Percentiles rank a stretch among this genome's conserved stretches.
phyloP scores from a whole-genome alignment of 1,140 invertebrate genomes.

The Arion vulgaris region DNA sequence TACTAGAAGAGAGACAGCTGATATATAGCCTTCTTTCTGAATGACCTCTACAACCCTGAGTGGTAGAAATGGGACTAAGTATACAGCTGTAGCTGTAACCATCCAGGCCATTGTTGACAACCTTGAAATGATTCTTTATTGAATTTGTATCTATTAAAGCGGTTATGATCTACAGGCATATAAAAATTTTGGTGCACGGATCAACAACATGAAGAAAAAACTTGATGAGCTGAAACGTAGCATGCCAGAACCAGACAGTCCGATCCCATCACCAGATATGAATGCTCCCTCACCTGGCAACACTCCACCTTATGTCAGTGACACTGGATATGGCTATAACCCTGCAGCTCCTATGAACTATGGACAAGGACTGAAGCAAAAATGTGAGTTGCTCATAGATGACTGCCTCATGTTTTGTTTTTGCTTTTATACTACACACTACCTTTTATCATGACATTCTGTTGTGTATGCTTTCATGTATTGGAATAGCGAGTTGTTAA shows the following conservation, averaged over 20 bases:
- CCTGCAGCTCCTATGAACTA: constrained; percentile 21
- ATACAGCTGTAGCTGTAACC: no score
- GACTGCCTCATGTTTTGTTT: neutral
- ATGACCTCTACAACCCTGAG: no score
- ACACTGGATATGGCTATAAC: constrained; percentile 60
- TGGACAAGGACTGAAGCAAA: neutral
- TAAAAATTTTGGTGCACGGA: constrained; percentile 89
- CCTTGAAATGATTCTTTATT: no score
- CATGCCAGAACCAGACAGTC: constrained; percentile 71
- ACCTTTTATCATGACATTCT: no score
- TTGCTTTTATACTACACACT: no score
- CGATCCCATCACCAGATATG: constrained; percentile 67
- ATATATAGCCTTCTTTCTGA: no score
- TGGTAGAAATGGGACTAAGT: no score
- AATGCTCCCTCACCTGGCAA: constrained; percentile 82
- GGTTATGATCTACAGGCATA: constrained; percentile 82
- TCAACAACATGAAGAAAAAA: constrained; percentile 88
- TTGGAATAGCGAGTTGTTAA: no score
- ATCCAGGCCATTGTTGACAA: no score
- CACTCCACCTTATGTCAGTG: constrained; percentile 52
- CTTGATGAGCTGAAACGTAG: constrained; percentile 83
- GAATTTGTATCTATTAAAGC: neutral
- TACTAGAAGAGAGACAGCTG: no score
- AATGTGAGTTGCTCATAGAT: neutral
- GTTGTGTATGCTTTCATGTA: no score